These are phyloP conservation scores for Microctonus hyperodae DNA, from an alignment of 2,888 invertebrate species.

Conservation along the genomic window DNA sequence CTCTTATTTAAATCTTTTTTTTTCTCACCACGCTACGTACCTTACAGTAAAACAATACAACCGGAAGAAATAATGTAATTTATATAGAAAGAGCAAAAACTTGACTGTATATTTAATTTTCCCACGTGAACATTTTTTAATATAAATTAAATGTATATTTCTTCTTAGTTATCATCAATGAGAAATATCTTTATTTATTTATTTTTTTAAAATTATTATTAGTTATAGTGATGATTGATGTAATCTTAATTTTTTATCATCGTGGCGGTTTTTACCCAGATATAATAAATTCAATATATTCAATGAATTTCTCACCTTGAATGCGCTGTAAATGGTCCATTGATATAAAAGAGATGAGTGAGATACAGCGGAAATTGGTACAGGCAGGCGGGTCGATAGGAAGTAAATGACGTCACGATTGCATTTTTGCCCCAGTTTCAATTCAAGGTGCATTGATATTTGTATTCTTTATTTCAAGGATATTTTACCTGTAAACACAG, in stretches of 20 bases:
- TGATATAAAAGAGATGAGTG: slow-evolving; percentile 9
- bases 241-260: too few relatives aligned
- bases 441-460: not conserved
- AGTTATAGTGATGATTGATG: too few relatives aligned
- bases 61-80: too few relatives aligned
- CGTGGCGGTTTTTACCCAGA: too few relatives aligned
- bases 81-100: too few relatives aligned
- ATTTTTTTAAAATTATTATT: too few relatives aligned
- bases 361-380: slow-evolving; percentile 24
- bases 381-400: slow-evolving; percentile 35
- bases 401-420: slow-evolving; percentile 33
- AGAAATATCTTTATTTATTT: too few relatives aligned
- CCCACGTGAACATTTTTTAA: not conserved
- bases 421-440: slow-evolving; percentile 37
- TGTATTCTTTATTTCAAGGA: not conserved
- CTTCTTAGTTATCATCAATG: not conserved
- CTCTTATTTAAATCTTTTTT: too few relatives aligned
- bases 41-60: too few relatives aligned
- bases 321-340: slow-evolving; percentile 20
- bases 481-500: not conserved
- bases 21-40: too few relatives aligned
- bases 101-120: too few relatives aligned
- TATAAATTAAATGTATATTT: not conserved
- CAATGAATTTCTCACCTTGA: slow-evolving; percentile 21
- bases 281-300: too few relatives aligned